phyloP scores from a whole-genome alignment of 2,113 vertebrate species.

The Dinomys branickii region DNA sequence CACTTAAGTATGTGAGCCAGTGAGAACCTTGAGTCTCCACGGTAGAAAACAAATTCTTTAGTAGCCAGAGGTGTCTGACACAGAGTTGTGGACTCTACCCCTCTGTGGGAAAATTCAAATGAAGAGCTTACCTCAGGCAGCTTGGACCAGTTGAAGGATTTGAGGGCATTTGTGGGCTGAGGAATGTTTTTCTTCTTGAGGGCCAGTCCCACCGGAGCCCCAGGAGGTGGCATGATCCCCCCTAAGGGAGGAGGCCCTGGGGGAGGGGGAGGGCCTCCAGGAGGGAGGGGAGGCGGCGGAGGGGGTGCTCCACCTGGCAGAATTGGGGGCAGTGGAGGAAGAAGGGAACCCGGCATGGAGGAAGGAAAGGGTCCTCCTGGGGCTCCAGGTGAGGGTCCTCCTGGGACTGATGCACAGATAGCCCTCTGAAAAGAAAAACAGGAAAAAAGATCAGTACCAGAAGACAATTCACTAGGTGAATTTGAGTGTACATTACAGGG shows the following conservation, averaged over 20 bases:
- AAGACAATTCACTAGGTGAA: background rate
- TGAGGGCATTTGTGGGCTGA: slow-evolving; percentile 94
- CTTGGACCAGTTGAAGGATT: slow-evolving; percentile 99
- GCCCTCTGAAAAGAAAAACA: slow-evolving; percentile 89
- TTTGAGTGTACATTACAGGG: background rate
- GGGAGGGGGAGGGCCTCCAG: slow-evolving; percentile 92
- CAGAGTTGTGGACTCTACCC: background rate
- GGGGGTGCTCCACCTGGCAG: slow-evolving; percentile 82
- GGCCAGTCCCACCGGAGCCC: slow-evolving; percentile 89
- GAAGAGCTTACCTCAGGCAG: slow-evolving; percentile 93
- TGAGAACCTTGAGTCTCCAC: background rate
- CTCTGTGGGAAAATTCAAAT: background rate
- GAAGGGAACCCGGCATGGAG: slow-evolving; percentile 82
- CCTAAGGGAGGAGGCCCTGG: slow-evolving; percentile 89
- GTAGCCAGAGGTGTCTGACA: background rate
- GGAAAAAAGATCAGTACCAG: background rate
- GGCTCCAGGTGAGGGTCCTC: slow-evolving; percentile 88
- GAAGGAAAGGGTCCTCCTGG: slow-evolving; percentile 90
- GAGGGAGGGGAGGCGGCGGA: slow-evolving; percentile 91
- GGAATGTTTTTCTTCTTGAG: slow-evolving; percentile 97
- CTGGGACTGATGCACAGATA: slow-evolving; percentile 88
- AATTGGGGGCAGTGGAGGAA: slow-evolving; percentile 85
- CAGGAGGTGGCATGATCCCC: slow-evolving; percentile 91
- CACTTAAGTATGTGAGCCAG: background rate
- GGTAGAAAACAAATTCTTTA: background rate